These are phyloP conservation scores for Aplochiton taeniatus DNA, from an alignment of 2,797 vertebrate species.

Conservation along the genomic window DNA sequence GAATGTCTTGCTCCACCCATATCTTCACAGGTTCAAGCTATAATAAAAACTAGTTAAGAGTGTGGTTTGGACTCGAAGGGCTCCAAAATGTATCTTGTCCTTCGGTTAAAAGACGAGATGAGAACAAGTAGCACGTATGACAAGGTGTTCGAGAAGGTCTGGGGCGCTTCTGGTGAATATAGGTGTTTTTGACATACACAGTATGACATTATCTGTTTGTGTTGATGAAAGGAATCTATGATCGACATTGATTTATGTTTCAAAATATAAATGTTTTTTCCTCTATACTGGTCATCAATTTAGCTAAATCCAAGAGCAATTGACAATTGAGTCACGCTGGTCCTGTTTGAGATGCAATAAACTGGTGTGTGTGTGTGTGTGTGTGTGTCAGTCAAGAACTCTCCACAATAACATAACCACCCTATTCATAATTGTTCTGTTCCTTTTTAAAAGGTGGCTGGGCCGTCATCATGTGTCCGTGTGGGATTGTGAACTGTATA, in stretches of 20 bases:
- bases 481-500: neutral
- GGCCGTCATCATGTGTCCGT: conserved; percentile 2
- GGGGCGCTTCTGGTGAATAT: conserved; percentile 23
- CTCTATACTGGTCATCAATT: too few species aligned
- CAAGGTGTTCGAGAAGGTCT: conserved; percentile 27
- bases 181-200: too few species aligned
- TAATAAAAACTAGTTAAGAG: conserved; percentile 1
- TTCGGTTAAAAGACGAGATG: conserved; percentile 8
- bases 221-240: too few species aligned
- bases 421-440: neutral
- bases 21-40: neutral
- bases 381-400: too few species aligned
- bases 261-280: neutral
- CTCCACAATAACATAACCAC: neutral
- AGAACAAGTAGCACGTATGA: conserved; percentile 10
- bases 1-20: too few species aligned
- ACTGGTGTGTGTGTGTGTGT: too few species aligned
- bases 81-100: conserved; percentile 19
- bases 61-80: conserved; percentile 1
- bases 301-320: too few species aligned
- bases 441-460: neutral
- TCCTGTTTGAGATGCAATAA: too few species aligned
- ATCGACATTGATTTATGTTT: too few species aligned
- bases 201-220: too few species aligned
- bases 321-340: too few species aligned